Base-by-base conservation (phyloP, 2,797 vertebrate genomes). In the Notolepis coatsorum region DNA sequence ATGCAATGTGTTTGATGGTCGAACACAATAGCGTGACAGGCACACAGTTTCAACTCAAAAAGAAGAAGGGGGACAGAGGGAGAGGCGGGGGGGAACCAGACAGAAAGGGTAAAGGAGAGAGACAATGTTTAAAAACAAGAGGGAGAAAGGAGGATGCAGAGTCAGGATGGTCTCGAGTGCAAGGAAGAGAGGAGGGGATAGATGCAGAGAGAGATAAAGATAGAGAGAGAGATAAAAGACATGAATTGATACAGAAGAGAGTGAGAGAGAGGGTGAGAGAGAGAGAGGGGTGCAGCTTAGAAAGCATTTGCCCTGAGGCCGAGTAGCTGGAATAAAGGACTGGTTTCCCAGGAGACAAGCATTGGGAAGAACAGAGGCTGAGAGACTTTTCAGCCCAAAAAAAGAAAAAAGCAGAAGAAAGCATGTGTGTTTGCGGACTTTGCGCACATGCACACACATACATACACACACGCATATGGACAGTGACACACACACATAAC, bases 281-380 rank as follows among this genome's bases (percentile, higher is more conserved):
- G 38, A 57, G 71, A 24, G 55, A 69, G 77, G 35, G 5, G 30
- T 48, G 61, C 53, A 20, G 67, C 77, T 77, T 78, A 68, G 72
- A 71, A 80, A 86, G 71, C 56, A n/a, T 71, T 66, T 30, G 79
- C 68, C 77, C 72, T 66, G 2, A 80, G 86, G 79, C 71, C 79
- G 75, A 77, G 65, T 72, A 80, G 58, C 65, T 42, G 17, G 52
- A 68, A 86, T 75, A 87, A 84, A 76, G 78, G 79, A 64, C 9
- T 69, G 69, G 85, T 89, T 82, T 88, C 88, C 84, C 75, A 25
- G 84, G 89, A 83, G 84, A 88, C 71, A 65, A 37, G 75, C 78
- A 71, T 31, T 67, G 65, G 68, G 75, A 17, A 24, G 55, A 23
- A n/a, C 45, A 28, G n/a, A 47, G 24, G 27, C 12, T 17, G 45